A percentile compares a stretch with the other conserved stretches of the same genome.
These are phyloP conservation scores for Gerris lacustris DNA, from an alignment of 2,888 invertebrate genomes.

Conservation along the genomic window DNA sequence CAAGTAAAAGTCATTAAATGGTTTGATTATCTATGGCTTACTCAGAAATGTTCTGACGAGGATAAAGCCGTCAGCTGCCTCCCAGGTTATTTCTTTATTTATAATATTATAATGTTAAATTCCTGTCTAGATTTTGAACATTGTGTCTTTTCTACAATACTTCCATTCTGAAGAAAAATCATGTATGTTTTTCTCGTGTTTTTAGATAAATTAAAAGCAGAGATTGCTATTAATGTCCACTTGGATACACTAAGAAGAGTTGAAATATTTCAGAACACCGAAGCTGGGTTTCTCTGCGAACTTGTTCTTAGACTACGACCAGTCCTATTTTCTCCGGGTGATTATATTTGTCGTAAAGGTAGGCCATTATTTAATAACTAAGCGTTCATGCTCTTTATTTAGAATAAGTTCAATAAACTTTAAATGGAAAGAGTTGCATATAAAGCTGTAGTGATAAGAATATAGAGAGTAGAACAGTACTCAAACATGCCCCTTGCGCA, in stretches of 20 bases:
- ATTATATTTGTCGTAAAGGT: conserved; percentile 99
- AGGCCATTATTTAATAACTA: conserved; percentile 31
- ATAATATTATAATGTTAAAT: background rate
- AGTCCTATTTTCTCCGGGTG: conserved; percentile 94
- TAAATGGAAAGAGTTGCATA: too few species aligned
- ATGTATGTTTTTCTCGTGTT: background rate
- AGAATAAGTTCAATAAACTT: too few species aligned
- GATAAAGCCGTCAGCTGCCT: conserved; percentile 89
- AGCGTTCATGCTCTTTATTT: too few species aligned
- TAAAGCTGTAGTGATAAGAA: background rate
- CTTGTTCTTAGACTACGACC: conserved; percentile 86
- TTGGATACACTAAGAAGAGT: conserved; percentile 93
- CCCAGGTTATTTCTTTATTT: conserved; percentile 43
- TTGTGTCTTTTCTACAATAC: too few species aligned
- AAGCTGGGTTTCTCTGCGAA: conserved; percentile 96
- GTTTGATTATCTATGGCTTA: conserved; percentile 98
- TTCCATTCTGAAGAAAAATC: too few species aligned
- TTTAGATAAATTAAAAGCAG: conserved; percentile 88
- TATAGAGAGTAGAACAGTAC: background rate
- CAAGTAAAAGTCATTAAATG: conserved; percentile 97
- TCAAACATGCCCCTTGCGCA: too few species aligned
- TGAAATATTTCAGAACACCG: conserved; percentile 98
- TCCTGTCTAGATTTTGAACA: too few species aligned
- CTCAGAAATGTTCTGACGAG: conserved; percentile 96
- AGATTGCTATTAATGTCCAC: conserved; percentile 98